These are phyloP conservation scores for Chaetorhynchus papuensis DNA, from an alignment of 2,113 vertebrate genomes.

Conservation along the genomic window DNA sequence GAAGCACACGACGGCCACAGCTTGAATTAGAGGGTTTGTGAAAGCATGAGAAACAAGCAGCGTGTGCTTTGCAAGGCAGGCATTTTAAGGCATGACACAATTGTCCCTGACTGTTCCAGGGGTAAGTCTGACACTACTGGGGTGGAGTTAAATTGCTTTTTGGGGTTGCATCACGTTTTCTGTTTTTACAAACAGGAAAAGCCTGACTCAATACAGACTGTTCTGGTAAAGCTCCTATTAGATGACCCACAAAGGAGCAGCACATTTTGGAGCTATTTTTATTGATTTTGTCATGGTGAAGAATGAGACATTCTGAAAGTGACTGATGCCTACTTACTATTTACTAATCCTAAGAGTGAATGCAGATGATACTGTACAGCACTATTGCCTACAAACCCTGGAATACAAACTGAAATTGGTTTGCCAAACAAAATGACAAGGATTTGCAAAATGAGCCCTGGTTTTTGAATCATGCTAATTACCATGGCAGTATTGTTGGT, in stretches of 20 bases:
- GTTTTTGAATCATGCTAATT: neutral
- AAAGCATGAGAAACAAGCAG: neutral
- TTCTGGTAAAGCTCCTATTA: neutral
- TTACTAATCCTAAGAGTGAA: neutral
- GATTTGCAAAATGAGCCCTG: neutral
- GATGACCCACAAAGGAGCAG: neutral
- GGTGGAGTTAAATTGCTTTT: conserved; percentile 26
- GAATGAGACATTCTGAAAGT: neutral
- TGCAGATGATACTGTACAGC: neutral
- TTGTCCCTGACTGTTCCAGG: neutral
- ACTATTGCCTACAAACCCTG: neutral
- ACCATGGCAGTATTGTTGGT: neutral
- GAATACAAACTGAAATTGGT: neutral
- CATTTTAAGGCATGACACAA: neutral
- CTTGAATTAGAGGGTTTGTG: neutral
- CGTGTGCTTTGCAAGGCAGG: neutral
- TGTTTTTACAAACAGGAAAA: neutral
- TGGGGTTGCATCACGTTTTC: conserved; percentile 10
- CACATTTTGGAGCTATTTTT: neutral
- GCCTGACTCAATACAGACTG: neutral
- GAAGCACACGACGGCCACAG: neutral
- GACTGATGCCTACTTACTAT: neutral
- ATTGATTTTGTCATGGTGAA: neutral
- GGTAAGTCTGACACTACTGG: neutral
- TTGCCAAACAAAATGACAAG: conserved; percentile 2